Conservation (phyloP, 2,113 vertebrate species). For the Eretmochelys imbricata region DNA sequence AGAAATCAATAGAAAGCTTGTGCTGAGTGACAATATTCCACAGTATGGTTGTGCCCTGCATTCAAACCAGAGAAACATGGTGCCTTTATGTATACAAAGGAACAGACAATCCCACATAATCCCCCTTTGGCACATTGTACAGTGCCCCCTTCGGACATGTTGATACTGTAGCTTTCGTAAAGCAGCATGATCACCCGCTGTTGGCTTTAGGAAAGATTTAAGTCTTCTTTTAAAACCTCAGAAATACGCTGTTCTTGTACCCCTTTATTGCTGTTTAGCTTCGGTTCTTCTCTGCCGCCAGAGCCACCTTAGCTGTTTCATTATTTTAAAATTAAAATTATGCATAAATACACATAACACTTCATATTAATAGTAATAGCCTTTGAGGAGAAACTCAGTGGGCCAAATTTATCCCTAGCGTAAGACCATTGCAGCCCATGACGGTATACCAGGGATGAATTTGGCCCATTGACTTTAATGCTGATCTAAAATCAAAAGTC, state of each 20-base stretch:
- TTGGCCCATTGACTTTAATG: not conserved
- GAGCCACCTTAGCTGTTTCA: accelerated
- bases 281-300: not conserved
- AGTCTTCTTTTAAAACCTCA: not conserved
- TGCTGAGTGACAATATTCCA: accelerated
- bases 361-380: not conserved
- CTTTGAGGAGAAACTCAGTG: accelerated
- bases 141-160: accelerated
- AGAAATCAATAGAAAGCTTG: not conserved
- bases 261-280: not conserved
- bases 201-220: not conserved
- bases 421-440: accelerated
- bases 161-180: not conserved
- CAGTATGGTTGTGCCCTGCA: not conserved
- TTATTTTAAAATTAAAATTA: accelerated
- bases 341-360: not conserved
- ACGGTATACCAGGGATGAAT: accelerated
- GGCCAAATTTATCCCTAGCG: not conserved
- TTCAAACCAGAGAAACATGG: not conserved
- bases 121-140: accelerated
- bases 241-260: not conserved
- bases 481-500: not conserved
- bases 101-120: not conserved
- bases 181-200: not conserved
- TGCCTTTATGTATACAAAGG: not conserved